Percentiles rank a stretch among this genome's conserved stretches.
Evolutionary conservation across 2,888 invertebrate genomes (phyloP).

Genomic region (Furcula furcula): DNA sequence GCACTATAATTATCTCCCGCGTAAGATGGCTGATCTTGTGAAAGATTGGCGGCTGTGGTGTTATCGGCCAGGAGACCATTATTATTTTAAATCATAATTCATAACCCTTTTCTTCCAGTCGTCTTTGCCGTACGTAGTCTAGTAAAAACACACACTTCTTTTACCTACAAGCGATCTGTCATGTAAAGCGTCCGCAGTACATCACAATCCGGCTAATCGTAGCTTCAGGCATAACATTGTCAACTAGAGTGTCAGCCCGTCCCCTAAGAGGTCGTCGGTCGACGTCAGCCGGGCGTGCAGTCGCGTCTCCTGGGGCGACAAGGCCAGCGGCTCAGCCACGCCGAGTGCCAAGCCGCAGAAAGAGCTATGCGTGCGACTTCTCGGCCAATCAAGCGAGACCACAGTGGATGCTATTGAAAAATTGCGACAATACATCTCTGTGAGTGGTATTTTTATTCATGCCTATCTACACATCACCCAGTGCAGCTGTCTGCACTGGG

Average conservation of each 20-base stretch:
- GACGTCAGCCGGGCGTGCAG: constrained; percentile 35
- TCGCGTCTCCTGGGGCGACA: constrained; percentile 16
- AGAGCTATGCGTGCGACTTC: constrained; percentile 38
- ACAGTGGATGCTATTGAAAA: constrained; percentile 58
- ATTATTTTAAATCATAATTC: no score
- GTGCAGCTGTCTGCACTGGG: no score
- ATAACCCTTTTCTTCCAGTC: no score
- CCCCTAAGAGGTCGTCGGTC: constrained; percentile 34
- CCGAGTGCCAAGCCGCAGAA: constrained; percentile 9
- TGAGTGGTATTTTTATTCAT: constrained; percentile 17
- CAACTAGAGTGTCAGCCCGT: constrained; percentile 63
- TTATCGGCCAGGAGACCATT: no score
- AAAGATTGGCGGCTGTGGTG: no score
- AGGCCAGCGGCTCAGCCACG: constrained; percentile 8
- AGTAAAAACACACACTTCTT: no score
- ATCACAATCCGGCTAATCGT: constrained; percentile 11
- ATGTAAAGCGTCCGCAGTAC: constrained; percentile 3
- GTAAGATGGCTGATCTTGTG: no score
- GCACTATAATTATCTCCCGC: no score
- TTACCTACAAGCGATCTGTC: no score
- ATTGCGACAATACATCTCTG: constrained; percentile 55
- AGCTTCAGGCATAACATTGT: constrained; percentile 52
- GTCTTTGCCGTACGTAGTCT: no score
- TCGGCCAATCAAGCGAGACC: constrained; percentile 51
- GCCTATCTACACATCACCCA: no score